These are phyloP conservation scores for Myathropa florea DNA, from an alignment of 2,888 invertebrate species.

Conservation along the genomic window DNA sequence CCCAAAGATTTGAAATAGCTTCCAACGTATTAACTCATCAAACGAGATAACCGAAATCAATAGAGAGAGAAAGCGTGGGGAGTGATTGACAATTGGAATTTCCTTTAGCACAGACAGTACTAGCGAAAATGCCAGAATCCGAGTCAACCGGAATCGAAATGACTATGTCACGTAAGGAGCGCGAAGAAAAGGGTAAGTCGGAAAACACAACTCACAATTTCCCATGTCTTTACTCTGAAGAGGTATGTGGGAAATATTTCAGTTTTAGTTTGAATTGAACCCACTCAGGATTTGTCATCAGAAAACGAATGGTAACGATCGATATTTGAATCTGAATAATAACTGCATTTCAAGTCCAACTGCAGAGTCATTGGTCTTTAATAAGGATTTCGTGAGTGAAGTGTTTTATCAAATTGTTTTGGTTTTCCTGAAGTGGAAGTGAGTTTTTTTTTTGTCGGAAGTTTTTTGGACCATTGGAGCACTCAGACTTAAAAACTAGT, in stretches of 20 bases:
- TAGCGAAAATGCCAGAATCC: conserved; percentile 50
- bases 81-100: background rate
- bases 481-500: too few relatives aligned
- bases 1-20: background rate
- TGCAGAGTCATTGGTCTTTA: too few relatives aligned
- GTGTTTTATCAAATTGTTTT: too few relatives aligned
- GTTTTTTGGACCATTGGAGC: too few relatives aligned
- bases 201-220: background rate
- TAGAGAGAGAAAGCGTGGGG: background rate
- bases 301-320: background rate
- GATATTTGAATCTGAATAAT: too few relatives aligned
- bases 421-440: too few relatives aligned
- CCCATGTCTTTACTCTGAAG: background rate
- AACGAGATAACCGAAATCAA: background rate
- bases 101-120: background rate
- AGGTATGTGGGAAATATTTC: background rate
- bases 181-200: conserved; percentile 57
- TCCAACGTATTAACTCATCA: background rate
- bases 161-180: conserved; percentile 61
- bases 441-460: too few relatives aligned
- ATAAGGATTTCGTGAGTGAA: too few relatives aligned
- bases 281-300: background rate
- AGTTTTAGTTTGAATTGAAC: too few relatives aligned
- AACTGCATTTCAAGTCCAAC: too few relatives aligned
- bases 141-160: conserved; percentile 55